A percentile compares a stretch with the other conserved stretches of the same genome.
phyloP scores from a whole-genome alignment of 2,113 vertebrate species.

The Periophthalmodon schlosseri region DNA sequence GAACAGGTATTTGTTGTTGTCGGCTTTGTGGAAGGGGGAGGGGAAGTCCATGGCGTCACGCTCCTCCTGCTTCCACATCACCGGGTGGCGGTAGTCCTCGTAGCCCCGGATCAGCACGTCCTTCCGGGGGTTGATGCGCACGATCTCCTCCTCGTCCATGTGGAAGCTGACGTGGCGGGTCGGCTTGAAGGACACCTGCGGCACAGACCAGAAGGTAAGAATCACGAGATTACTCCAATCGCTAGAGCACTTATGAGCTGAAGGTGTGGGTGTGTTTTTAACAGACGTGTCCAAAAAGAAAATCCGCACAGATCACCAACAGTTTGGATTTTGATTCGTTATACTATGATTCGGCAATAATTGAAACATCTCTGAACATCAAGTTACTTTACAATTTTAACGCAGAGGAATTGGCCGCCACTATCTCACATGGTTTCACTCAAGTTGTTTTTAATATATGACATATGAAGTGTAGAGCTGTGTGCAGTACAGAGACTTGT shows the following conservation, averaged over 20 bases:
- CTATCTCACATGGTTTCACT: too few relatives aligned
- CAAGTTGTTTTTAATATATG: too few relatives aligned
- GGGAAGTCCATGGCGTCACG: slow-evolving; percentile 87
- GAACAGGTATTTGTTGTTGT: slow-evolving; percentile 91
- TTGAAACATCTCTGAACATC: too few relatives aligned
- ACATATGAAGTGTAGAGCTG: background rate
- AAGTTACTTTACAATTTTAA: too few relatives aligned
- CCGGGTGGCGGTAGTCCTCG: slow-evolving; percentile 96
- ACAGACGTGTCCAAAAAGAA: background rate
- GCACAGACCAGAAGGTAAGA: background rate
- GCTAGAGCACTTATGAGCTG: too few relatives aligned
- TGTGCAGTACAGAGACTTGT: slow-evolving; percentile 37
- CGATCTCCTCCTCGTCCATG: slow-evolving; percentile 95
- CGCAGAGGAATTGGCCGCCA: too few relatives aligned
- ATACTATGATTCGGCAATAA: too few relatives aligned
- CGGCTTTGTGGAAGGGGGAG: slow-evolving; percentile 87
- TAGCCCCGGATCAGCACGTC: slow-evolving; percentile 96
- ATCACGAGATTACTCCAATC: too few relatives aligned
- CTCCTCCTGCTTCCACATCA: slow-evolving; percentile 94
- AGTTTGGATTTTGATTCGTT: too few relatives aligned
- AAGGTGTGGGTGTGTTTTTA: background rate
- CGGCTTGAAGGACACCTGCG: slow-evolving; percentile 84
- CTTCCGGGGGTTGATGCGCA: slow-evolving; percentile 95
- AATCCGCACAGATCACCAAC: background rate
- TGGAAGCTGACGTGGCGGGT: slow-evolving; percentile 94